phyloP scores from a whole-genome alignment of 2,797 vertebrate genomes.

The Glyptemys insculpta region DNA sequence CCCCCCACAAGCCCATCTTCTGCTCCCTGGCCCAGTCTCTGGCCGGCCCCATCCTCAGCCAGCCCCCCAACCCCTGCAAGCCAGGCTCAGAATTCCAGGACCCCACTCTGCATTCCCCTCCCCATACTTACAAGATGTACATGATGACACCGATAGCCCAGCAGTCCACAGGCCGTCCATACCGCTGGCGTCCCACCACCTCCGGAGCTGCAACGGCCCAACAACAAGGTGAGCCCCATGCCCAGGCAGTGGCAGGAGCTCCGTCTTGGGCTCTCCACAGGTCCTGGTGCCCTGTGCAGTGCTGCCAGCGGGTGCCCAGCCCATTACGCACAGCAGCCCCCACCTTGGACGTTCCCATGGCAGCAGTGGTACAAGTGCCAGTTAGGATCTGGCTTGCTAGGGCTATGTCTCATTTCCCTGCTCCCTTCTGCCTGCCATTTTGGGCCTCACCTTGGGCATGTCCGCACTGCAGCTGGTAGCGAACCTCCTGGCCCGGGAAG shows the following conservation, averaged over 20 bases:
- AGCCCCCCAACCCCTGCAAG: fast-evolving
- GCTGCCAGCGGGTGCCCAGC: neutral
- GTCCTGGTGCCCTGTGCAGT: neutral
- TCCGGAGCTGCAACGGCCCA: conserved; percentile 89
- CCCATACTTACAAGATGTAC: conserved; percentile 95
- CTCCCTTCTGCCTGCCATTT: neutral
- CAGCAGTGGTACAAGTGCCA: neutral
- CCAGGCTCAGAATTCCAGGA: neutral
- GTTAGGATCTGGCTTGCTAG: neutral
- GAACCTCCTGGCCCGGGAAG: no score
- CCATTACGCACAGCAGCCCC: neutral
- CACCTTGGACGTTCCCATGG: neutral
- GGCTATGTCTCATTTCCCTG: neutral
- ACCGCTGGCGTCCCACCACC: conserved; percentile 96
- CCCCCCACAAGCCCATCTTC: neutral
- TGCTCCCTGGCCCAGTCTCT: neutral
- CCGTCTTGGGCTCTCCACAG: neutral
- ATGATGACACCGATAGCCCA: conserved; percentile 99
- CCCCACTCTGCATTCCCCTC: neutral
- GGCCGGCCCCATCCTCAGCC: neutral
- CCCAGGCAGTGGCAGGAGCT: neutral
- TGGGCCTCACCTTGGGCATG: neutral
- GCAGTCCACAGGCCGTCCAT: conserved; percentile 95
- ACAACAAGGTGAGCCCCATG: conserved; percentile 8
- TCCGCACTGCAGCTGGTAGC: neutral